Evolutionary conservation across 2,113 vertebrate species (phyloP), one percentile per base, ranked within the genome.

Genomic region (Brachionichthys hirsutus): DNA sequence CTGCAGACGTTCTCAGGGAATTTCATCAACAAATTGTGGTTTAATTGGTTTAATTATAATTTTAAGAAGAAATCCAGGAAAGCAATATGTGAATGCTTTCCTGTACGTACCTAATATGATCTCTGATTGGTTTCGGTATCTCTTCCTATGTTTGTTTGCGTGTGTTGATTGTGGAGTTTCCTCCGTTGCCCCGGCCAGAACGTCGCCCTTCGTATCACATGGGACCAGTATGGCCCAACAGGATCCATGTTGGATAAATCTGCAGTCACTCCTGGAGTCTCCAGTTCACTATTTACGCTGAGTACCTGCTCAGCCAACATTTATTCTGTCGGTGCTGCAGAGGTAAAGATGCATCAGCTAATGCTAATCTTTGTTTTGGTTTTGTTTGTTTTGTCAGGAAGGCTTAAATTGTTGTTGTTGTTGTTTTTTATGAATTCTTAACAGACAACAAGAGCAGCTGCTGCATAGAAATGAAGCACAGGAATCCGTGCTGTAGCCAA

Each of bases 241-340:
- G 75, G 74, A 89, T 89, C 88, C 88, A 91, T 88, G 90, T 89
- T 87, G 91, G 89, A 93, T 89, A 67, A 3, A 85, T 93, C 92
- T 93, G 93, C 92, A 92, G 91, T 93, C 90, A 91, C 90, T 93
- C 89, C 80, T 85, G 86, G 83, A 89, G 80, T 87, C 70, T 76
- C 82, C 75, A 85, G 70, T 81, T 80, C 67, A 75, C 52, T 72
- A 53, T 57, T 65, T 58, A 67, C 76, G 94, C 94, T 92, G 93
- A 95, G 94, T 95, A 93, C 93, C 95, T 95, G 94, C 95, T 96
- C 93, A 92, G 91, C 90, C 53, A 40, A 71, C 64, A 53, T 24
- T 17, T 64, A 66, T 17, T 81, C 70, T 74, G 73, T 69, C 75
- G 86, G 75, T 80, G 78, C 78, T 75, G 74, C 81, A 85, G 70